Percentiles rank a stretch among this genome's conserved stretches.
phyloP scores from a whole-genome alignment of 2,888 invertebrate genomes.

The Callyntrura sp. region DNA sequence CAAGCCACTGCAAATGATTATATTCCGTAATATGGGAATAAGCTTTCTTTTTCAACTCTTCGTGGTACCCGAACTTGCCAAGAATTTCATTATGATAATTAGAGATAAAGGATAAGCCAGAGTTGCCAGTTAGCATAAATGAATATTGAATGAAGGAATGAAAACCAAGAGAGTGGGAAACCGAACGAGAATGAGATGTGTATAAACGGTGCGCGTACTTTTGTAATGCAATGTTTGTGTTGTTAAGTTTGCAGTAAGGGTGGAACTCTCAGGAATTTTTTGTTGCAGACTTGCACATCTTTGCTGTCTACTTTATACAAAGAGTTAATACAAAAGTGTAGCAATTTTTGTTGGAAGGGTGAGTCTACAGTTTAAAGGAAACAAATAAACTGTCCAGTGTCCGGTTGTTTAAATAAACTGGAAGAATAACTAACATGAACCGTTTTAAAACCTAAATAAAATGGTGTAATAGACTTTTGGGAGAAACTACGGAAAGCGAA shows the following conservation, averaged over 20 bases:
- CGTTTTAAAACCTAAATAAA: no score
- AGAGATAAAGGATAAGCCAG: slow-evolving; percentile 83
- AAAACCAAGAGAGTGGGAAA: slow-evolving; percentile 11
- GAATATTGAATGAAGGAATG: slow-evolving; percentile 82
- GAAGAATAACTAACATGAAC: no score
- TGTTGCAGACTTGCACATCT: no score
- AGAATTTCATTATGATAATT: slow-evolving; percentile 84
- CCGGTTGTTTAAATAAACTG: no score
- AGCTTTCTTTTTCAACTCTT: slow-evolving; percentile 7
- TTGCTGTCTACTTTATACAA: no score
- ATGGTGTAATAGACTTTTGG: no score
- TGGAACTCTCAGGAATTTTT: not conserved
- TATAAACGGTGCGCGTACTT: not conserved
- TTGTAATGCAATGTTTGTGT: no score
- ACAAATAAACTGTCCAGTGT: no score
- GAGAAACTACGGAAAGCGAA: no score
- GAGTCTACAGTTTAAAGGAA: no score
- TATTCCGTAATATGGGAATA: slow-evolving; percentile 46
- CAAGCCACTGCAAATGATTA: slow-evolving; percentile 51
- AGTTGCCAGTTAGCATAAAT: slow-evolving; percentile 83
- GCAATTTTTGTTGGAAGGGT: no score
- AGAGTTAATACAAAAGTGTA: no score
- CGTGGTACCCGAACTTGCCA: slow-evolving; percentile 44
- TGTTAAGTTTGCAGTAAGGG: not conserved
- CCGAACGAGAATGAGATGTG: not conserved